Evolutionary conservation across 2,888 invertebrate species (phyloP), one percentile per base, ranked within the genome.

Genomic region (Oscheius sp.): DNA sequence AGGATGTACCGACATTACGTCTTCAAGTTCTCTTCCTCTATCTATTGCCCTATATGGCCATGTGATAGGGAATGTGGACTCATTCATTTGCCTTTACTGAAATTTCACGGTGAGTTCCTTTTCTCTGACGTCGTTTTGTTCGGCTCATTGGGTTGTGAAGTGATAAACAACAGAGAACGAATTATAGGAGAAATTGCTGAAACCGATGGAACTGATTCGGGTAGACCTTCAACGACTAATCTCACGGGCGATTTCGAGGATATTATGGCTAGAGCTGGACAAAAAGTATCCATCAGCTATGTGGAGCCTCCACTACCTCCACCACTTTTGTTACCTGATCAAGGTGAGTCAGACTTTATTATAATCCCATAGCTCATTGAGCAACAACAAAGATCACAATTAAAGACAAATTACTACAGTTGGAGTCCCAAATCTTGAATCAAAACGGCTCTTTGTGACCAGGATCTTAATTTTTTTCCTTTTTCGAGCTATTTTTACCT

Each of bases 61-160:
- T 68, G 68, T 48, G 68, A 68, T n/a, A 33, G 68, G 17, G 15
- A 68, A 61, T 68, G 68, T 37, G 68, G 68, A 25, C 42, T 61
- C 4, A 12, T 68, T n/a, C 68, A 68, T 48, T 29, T 65, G 15
- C 34, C 50, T 25, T 42, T 52, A 12, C 50, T 65, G 17, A 65
- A 65, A 65, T 8, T 15, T n/a, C 33, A 23, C 25, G 10, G 50
- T 65, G 37, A 20, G 39, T 29, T 42, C 20, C 17, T 29, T 45
- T 46, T 31, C 23, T 25, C 25, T 23, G 23, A 4, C 34, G 33
- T 10, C 33, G 10, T 25, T 23, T 48, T 48, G 15, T 3, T 48
- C 12, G 48, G 12, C 48, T 42, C 42, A 42, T 42, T 42, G 17
- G 12, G 3, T 17, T n/a, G 12, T n/a, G 15, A n/a, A 42, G n/a